These are phyloP conservation scores for Scatophagus argus DNA, from an alignment of 2,113 vertebrate species.

Conservation along the genomic window DNA sequence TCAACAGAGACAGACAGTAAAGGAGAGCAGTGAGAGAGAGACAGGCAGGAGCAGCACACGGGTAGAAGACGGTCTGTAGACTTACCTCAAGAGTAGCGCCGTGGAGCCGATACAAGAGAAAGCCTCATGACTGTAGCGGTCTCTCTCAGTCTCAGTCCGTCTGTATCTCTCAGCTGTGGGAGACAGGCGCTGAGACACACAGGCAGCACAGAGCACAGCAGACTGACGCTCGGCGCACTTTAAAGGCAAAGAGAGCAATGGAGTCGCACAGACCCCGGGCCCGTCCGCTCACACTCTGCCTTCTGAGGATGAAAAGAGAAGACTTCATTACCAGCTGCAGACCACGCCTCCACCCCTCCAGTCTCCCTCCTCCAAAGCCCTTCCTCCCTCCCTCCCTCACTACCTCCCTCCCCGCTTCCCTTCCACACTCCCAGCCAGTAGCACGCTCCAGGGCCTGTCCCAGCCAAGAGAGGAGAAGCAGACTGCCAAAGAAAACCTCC, in stretches of 20 bases:
- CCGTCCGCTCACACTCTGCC: constrained; percentile 87
- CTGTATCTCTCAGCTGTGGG: constrained; percentile 66
- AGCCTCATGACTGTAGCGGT: constrained; percentile 79
- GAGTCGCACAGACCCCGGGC: constrained; percentile 84
- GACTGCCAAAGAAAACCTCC: constrained; percentile 86
- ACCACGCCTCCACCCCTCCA: constrained; percentile 84
- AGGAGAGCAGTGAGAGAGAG: constrained; percentile 43
- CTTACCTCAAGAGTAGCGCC: constrained; percentile 84
- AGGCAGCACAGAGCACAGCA: constrained; percentile 37
- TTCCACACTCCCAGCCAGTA: constrained; percentile 89
- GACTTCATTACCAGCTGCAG: constrained; percentile 92
- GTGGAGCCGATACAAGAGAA: constrained; percentile 66
- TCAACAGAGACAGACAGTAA: constrained; percentile 63
- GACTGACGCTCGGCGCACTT: constrained; percentile 69
- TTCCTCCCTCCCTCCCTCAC: constrained; percentile 46
- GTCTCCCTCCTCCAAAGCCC: constrained; percentile 65
- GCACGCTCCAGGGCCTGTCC: constrained; percentile 85
- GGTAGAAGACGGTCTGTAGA: constrained; percentile 38
- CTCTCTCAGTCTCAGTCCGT: constrained; percentile 56
- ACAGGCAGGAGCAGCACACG: constrained; percentile 41
- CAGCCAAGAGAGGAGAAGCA: constrained; percentile 77
- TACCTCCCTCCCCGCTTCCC: constrained; percentile 83
- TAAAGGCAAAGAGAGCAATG: constrained; percentile 76
- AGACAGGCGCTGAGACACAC: constrained; percentile 57
- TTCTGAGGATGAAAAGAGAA: constrained; percentile 94